Percentiles rank a stretch among this genome's conserved stretches.
These are phyloP conservation scores for Globodera ellingtonae DNA, from an alignment of 1,140 invertebrate genomes.

Conservation along the genomic window DNA sequence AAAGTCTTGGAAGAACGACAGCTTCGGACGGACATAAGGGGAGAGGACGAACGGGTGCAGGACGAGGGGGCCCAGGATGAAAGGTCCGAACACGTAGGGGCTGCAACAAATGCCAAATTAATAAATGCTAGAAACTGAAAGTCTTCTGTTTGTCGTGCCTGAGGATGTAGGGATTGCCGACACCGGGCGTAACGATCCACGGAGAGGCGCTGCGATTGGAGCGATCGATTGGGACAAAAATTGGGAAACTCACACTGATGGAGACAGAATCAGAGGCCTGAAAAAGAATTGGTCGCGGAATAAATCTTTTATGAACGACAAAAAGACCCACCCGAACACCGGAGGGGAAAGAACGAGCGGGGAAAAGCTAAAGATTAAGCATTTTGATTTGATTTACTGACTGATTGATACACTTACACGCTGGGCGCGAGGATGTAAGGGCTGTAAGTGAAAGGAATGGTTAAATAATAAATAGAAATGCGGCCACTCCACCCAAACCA, in stretches of 20 bases:
- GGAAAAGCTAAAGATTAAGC: not conserved
- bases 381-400: too few relatives aligned
- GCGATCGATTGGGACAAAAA: not conserved
- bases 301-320: too few relatives aligned
- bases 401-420: not conserved
- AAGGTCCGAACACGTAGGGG: slow-evolving; percentile 39
- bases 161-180: slow-evolving; percentile 29
- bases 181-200: slow-evolving; percentile 31
- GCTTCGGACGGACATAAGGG: slow-evolving; percentile 23
- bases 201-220: slow-evolving; percentile 14
- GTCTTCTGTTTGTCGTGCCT: not conserved
- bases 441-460: not conserved
- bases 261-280: slow-evolving; percentile 11
- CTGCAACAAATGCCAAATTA: not conserved
- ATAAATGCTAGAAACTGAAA: too few relatives aligned
- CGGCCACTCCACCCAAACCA: too few relatives aligned
- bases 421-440: slow-evolving; percentile 26
- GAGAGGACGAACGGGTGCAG: slow-evolving; percentile 26
- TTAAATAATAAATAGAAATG: too few relatives aligned
- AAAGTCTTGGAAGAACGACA: not conserved
- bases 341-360: slow-evolving; percentile 17
- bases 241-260: slow-evolving; percentile 10
- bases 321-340: slow-evolving; percentile 2
- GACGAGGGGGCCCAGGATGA: slow-evolving; percentile 35
- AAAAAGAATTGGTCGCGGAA: not conserved